These are phyloP conservation scores for Antheraea mylitta DNA, from an alignment of 1,140 invertebrate species.

Conservation along the genomic window DNA sequence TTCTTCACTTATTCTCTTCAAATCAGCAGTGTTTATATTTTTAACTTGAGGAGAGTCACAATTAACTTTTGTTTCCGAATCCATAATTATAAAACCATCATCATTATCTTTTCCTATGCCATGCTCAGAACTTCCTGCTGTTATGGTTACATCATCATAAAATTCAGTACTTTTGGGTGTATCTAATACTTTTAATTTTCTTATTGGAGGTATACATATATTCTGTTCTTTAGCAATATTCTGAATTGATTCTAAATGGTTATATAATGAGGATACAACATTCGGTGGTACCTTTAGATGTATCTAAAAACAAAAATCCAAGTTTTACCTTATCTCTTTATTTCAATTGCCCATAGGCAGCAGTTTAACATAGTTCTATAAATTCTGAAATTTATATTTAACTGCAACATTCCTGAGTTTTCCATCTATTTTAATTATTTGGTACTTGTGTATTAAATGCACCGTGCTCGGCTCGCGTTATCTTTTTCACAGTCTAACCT, in stretches of 20 bases:
- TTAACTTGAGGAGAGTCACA: not conserved
- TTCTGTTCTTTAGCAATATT: slow-evolving; percentile 36
- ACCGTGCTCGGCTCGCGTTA: no score
- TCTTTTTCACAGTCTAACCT: no score
- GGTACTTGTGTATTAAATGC: no score
- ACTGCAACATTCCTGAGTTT: no score
- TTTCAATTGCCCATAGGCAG: no score
- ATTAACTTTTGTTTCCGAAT: not conserved
- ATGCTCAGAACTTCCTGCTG: no score
- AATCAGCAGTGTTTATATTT: not conserved
- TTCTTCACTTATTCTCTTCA: not conserved
- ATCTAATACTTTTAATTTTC: not conserved
- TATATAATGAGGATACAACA: slow-evolving; percentile 37
- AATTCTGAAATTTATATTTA: no score
- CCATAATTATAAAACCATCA: no score
- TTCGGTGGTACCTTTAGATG: slow-evolving; percentile 42
- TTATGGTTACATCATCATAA: not conserved
- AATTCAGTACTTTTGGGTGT: not conserved
- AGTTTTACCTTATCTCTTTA: no score
- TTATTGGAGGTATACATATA: slow-evolving; percentile 30
- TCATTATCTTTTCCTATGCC: no score
- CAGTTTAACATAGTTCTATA: no score
- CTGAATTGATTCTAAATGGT: slow-evolving; percentile 38
- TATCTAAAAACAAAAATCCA: slow-evolving; percentile 35
- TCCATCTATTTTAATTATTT: no score